Evolutionary conservation across 1,140 invertebrate species (phyloP).

Genomic region (Drosophila watanabei): DNA sequence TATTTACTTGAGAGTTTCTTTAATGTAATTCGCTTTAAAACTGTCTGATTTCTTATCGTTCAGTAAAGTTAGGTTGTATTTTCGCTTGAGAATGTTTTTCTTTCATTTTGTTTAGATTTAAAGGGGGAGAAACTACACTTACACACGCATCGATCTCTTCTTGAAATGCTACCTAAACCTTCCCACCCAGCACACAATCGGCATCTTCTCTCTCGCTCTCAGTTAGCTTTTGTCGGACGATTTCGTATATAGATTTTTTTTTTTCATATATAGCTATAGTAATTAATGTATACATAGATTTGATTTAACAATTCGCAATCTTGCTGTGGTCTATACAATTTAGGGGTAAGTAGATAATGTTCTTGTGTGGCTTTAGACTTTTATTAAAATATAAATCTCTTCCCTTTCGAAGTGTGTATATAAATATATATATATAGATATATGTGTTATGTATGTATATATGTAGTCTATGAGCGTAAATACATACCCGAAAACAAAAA

Average conservation of each 20-base stretch:
- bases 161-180: constrained; percentile 49
- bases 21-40: constrained; percentile 55
- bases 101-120: constrained; percentile 6
- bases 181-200: constrained; percentile 17
- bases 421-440: constrained; percentile 48
- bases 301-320: constrained; percentile 57
- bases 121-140: constrained; percentile 37
- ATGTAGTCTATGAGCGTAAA: constrained; percentile 70
- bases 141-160: constrained; percentile 29
- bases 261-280: constrained; percentile 34
- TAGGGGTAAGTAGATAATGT: constrained; percentile 35
- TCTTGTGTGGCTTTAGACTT: constrained; percentile 57
- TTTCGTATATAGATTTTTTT: constrained; percentile 27
- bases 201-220: constrained; percentile 18
- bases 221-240: constrained; percentile 31
- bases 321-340: constrained; percentile 49
- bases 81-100: constrained; percentile 40
- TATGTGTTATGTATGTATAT: constrained; percentile 37
- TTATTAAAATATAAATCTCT: constrained; percentile 78
- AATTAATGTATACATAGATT: constrained; percentile 55
- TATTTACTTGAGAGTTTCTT: constrained; percentile 47
- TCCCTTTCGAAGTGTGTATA: constrained; percentile 44
- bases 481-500: constrained; percentile 71
- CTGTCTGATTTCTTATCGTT: constrained; percentile 37
- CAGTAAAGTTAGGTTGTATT: constrained; percentile 39